These are phyloP conservation scores for Porites cylindrica DNA, from an alignment of 92 coral and sea anemone species.

Conservation along the genomic window DNA sequence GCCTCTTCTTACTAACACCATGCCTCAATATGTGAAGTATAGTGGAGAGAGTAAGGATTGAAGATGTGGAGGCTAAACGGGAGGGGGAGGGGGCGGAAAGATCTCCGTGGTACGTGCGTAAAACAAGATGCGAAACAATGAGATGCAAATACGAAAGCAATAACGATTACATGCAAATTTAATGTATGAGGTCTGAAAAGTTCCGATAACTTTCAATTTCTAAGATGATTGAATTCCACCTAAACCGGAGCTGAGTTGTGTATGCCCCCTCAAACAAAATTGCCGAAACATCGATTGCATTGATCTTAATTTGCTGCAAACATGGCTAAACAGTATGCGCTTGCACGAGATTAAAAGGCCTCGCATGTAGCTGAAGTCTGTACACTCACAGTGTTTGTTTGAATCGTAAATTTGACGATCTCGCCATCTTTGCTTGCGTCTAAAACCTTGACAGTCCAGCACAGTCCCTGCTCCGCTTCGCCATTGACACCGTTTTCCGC, in stretches of 20 bases:
- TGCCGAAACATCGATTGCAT: background rate
- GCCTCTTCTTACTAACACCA: no score
- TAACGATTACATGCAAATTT: no score
- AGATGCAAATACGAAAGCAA: no score
- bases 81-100: no score
- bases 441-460: slow-evolving; percentile 72
- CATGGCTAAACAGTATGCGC: background rate
- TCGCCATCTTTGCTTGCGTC: slow-evolving; percentile 95
- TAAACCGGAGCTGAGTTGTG: background rate
- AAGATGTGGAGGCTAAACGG: no score
- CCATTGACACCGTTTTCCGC: slow-evolving; percentile 60
- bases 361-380: background rate
- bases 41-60: no score
- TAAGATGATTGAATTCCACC: background rate
- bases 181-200: no score
- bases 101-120: background rate
- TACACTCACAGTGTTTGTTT: slow-evolving; percentile 80
- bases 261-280: background rate
- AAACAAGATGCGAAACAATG: no score
- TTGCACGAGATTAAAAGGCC: background rate
- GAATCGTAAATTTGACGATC: slow-evolving; percentile 83
- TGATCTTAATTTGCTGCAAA: background rate
- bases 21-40: no score
- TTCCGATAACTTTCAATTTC: no score
- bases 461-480: slow-evolving; percentile 25